These are phyloP conservation scores for Ctena decussata DNA, from an alignment of 2,888 invertebrate genomes.

Conservation along the genomic window DNA sequence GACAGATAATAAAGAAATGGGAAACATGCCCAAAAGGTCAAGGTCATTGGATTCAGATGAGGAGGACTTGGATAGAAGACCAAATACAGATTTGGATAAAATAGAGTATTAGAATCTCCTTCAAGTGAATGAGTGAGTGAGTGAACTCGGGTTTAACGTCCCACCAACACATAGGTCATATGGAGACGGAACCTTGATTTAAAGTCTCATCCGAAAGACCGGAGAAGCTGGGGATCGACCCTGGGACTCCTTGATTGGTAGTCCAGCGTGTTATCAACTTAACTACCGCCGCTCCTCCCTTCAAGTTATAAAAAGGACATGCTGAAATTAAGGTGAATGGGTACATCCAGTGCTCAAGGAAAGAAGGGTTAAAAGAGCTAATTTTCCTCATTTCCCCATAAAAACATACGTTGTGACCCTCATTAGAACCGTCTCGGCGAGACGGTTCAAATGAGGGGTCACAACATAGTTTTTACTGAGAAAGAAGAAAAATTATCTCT, in stretches of 20 bases:
- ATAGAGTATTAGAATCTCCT: constrained; percentile 59
- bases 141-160: neutral
- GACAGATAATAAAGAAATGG: neutral
- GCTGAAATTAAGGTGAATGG: too few species aligned
- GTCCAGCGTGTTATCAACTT: too few species aligned
- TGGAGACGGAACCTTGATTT: neutral
- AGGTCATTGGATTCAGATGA: constrained; percentile 11
- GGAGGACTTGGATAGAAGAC: constrained; percentile 52
- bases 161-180: neutral
- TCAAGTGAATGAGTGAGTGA: neutral
- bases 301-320: too few species aligned
- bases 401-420: too few species aligned
- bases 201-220: neutral
- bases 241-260: neutral
- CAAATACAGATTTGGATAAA: constrained; percentile 65
- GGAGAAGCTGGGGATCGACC: neutral
- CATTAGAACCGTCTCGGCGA: too few species aligned
- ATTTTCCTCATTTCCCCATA: too few species aligned
- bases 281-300: too few species aligned
- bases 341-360: too few species aligned
- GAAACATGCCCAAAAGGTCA: neutral
- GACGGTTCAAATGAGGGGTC: too few species aligned
- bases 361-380: too few species aligned
- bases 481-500: too few species aligned
- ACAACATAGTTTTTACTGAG: too few species aligned